Evolutionary conservation across 2,113 vertebrate species (phyloP).

Genomic region (Semnornis frantzii): DNA sequence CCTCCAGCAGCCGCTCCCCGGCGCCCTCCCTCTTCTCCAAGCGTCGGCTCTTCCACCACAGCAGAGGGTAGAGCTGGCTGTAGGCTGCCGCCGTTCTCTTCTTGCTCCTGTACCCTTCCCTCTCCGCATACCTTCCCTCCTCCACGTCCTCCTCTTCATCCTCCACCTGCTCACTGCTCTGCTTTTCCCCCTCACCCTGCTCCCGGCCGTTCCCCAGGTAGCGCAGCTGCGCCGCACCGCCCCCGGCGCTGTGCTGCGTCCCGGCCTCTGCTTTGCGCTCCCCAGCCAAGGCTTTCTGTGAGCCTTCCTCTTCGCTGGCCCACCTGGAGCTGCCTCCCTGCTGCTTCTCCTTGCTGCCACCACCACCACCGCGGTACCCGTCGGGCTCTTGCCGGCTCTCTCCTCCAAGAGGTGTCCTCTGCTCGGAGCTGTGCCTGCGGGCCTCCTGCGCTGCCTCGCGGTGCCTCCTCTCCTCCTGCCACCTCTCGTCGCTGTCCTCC

Average conservation of each 20-base stretch:
- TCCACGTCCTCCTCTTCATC: conserved; percentile 31
- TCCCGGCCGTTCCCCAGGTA: conserved; percentile 36
- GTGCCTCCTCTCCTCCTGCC: background rate
- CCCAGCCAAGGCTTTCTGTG: background rate
- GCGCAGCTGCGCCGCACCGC: conserved; percentile 33
- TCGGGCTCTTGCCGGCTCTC: background rate
- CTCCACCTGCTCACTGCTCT: conserved; percentile 33
- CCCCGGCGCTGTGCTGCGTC: conserved; percentile 32
- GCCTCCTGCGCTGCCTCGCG: background rate
- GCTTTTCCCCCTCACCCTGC: conserved; percentile 17
- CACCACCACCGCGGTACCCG: background rate
- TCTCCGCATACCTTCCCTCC: conserved; percentile 30
- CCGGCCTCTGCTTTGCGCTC: conserved; percentile 45
- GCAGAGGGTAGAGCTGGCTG: conserved; percentile 77
- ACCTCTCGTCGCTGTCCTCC: conserved; percentile 27
- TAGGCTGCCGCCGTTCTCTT: conserved; percentile 78
- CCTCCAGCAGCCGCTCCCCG: conserved; percentile 53
- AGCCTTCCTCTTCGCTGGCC: conserved; percentile 27
- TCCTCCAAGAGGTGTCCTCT: background rate
- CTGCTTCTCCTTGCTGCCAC: conserved; percentile 35
- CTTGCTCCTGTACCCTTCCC: conserved; percentile 43
- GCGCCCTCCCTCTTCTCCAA: conserved; percentile 60
- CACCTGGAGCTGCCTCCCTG: background rate
- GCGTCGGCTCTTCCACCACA: conserved; percentile 78
- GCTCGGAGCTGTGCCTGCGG: background rate